Base-by-base conservation (phyloP, 1,140 invertebrate species). In the Drosophila asahinai region DNA sequence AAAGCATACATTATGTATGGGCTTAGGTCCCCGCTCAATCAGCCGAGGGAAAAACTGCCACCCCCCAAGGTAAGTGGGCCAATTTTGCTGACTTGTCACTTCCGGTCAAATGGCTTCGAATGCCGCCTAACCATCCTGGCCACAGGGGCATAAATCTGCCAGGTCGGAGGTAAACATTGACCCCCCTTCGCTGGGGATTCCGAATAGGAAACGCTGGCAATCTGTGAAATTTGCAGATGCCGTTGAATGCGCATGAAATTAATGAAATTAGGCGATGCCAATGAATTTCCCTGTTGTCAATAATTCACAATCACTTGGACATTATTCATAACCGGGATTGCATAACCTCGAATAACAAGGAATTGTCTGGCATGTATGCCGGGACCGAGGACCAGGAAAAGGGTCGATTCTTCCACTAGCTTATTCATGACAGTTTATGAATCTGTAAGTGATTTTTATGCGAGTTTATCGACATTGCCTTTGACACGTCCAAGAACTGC, bases 11-110 rank as follows among this genome's bases (percentile, higher is more conserved):
- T 65, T 61, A 49, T 58, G 43, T 68, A 54, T 52, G 58, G 49
- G 43, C 9, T 54, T 36, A 27, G 40, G 45, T 61, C 27, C 40
- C 62, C 25, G 30, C 55, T 30, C 42, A 54, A 64, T 55, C 27
- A 64, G 40, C 2, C 36, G 25, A 27, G 52, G 30, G 19, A 38
- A 57, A 52, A 42, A 68, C 8, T 9, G 12, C 19, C 52, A 36
- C 25, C 30, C 48, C 33, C 22, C 51, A 73, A 90, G 86, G 81
- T 86, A 82, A 90, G 84, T 86, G 81, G 79, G 33, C 60, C 79
- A 86, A 66, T 84, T 90, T 68, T 90, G 86, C 86, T 90, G 86
- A 90, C 78, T 90, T 84, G 81, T 90, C 86, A 90, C 81, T 90
- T 90, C 86, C 86, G 86, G 86, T 90, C 81, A 90, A 90, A 77